Evolutionary conservation across 2,113 vertebrate species (phyloP).

Genomic region (Ameiurus melas): DNA sequence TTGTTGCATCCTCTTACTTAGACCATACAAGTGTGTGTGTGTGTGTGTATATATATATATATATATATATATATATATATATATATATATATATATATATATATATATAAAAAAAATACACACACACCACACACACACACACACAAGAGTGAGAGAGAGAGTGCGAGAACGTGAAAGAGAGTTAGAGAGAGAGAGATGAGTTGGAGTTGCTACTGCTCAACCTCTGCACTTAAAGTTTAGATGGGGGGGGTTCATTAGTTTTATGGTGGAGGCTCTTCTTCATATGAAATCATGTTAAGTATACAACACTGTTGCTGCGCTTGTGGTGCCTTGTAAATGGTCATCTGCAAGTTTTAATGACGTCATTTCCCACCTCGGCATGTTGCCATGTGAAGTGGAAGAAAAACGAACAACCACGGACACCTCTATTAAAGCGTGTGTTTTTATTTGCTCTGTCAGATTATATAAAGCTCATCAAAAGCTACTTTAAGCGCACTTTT

Average conservation of each 20-base stretch:
- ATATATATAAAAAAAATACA: no score
- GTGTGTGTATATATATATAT: no score
- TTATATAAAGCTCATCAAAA: background rate
- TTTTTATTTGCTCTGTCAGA: background rate
- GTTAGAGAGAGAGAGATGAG: no score
- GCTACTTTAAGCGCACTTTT: background rate
- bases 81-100: no score
- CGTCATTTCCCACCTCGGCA: background rate
- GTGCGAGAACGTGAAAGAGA: no score
- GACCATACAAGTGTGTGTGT: constrained; percentile 11
- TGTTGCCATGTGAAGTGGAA: no score
- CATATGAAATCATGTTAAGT: background rate
- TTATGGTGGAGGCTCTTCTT: background rate
- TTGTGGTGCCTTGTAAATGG: background rate
- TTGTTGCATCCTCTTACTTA: background rate
- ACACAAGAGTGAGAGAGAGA: no score
- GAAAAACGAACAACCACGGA: background rate
- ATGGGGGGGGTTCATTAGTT: background rate
- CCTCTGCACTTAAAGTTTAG: constrained; percentile 45
- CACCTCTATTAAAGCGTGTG: background rate
- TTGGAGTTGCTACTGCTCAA: constrained; percentile 8
- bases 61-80: no score
- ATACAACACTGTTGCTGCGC: background rate
- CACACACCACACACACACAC: no score
- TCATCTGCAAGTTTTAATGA: background rate